Conservation (phyloP, 2,797 vertebrate species). For the Falco biarmicus region DNA sequence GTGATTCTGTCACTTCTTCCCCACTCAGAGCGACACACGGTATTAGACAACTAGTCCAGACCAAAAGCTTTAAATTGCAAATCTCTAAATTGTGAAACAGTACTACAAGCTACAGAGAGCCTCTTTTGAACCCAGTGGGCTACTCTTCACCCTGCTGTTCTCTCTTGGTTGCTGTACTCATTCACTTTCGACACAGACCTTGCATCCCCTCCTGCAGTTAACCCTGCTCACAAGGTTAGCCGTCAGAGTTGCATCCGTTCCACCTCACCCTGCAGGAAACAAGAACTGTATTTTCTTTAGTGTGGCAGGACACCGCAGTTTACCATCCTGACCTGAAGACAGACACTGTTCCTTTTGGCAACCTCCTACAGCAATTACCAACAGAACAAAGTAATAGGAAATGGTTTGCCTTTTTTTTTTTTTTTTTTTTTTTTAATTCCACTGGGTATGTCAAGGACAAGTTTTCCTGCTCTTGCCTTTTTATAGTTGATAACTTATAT, state of each 20-base stretch:
- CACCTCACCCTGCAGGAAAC: constrained; percentile 3
- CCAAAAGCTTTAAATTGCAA: background rate
- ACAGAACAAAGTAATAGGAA: constrained; percentile 57
- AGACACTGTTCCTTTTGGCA: constrained; percentile 1
- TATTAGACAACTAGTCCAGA: background rate
- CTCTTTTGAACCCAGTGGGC: background rate
- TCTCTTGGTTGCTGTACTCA: background rate
- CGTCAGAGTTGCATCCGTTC: background rate
- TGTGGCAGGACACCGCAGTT: background rate
- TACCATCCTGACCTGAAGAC: background rate
- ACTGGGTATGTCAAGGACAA: constrained; percentile 48
- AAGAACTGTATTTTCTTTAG: background rate
- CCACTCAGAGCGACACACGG: background rate
- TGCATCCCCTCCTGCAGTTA: background rate
- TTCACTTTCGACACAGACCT: background rate
- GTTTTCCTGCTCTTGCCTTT: constrained; percentile 39
- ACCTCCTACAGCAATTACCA: background rate
- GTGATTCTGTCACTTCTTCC: background rate
- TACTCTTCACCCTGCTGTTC: background rate
- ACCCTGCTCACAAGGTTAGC: background rate
- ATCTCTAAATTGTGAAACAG: background rate
- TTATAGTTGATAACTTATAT: constrained; percentile 17
- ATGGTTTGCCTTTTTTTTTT: background rate
- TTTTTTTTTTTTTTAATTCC: background rate
- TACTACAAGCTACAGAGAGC: background rate